Percentiles rank a stretch among this genome's conserved stretches.
These are phyloP conservation scores for Teleogryllus oceanicus DNA, from an alignment of 2,888 invertebrate genomes.

Conservation along the genomic window DNA sequence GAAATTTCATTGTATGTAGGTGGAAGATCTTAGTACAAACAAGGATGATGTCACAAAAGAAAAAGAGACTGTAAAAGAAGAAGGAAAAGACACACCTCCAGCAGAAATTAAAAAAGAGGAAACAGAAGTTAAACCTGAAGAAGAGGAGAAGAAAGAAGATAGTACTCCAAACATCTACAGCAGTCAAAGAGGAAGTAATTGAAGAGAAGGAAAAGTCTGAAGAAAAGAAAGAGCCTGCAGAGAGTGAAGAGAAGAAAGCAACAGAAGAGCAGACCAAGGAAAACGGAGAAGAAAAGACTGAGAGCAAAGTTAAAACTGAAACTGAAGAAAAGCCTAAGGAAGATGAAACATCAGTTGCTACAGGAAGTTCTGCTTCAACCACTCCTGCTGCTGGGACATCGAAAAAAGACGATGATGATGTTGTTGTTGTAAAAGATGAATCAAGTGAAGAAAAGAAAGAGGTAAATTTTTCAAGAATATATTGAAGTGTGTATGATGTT, in stretches of 20 bases:
- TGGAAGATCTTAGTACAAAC: slow-evolving; percentile 44
- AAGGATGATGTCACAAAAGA: slow-evolving; percentile 38
- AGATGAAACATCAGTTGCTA: slow-evolving; percentile 43
- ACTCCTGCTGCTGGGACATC: slow-evolving; percentile 20
- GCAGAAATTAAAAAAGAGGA: slow-evolving; percentile 37
- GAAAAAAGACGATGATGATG: slow-evolving; percentile 47
- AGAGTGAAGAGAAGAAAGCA: slow-evolving; percentile 24
- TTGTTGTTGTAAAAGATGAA: slow-evolving; percentile 41
- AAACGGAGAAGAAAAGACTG: neutral
- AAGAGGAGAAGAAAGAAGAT: slow-evolving; percentile 41
- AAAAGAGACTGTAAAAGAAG: slow-evolving; percentile 35
- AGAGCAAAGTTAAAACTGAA: slow-evolving; percentile 41
- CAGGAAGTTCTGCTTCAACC: slow-evolving; percentile 37
- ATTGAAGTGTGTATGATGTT: neutral
- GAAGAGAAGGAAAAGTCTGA: slow-evolving; percentile 43
- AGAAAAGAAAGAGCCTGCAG: slow-evolving; percentile 42
- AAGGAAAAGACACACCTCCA: slow-evolving; percentile 34
- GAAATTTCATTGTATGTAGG: slow-evolving; percentile 29
- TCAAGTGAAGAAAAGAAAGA: slow-evolving; percentile 9
- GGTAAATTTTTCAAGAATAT: neutral
- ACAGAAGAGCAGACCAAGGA: neutral
- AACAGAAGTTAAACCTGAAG: slow-evolving; percentile 38
- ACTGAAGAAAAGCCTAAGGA: slow-evolving; percentile 42
- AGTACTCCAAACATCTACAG: slow-evolving; percentile 32
- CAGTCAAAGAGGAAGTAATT: slow-evolving; percentile 38